Evolutionary conservation across 2,888 invertebrate species (phyloP).

Genomic region (Cephus rjabovi): DNA sequence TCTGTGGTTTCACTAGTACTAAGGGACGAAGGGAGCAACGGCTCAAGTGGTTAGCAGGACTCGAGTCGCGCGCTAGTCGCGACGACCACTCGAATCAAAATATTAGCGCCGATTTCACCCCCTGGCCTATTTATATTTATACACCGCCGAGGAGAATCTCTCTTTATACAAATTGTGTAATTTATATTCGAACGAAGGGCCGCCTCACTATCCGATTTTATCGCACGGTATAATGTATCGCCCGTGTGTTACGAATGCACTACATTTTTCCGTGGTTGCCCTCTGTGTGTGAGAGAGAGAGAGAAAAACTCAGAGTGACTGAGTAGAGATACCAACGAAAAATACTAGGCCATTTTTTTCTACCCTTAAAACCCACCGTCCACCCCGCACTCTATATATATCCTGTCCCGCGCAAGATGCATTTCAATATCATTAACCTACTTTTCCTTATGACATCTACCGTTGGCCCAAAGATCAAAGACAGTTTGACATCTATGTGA

Average conservation of each 20-base stretch:
- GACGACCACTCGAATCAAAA: background rate
- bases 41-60: too few relatives aligned
- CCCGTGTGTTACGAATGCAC: constrained; percentile 23
- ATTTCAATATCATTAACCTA: constrained; percentile 26
- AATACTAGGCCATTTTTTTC: constrained; percentile 4
- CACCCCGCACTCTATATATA: too few relatives aligned
- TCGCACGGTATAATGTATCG: constrained; percentile 18
- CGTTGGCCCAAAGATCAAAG: too few relatives aligned
- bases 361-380: background rate
- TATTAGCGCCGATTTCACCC: background rate
- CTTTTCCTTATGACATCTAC: background rate
- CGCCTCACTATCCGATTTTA: constrained; percentile 29
- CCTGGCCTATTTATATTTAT: background rate
- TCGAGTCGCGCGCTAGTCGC: background rate
- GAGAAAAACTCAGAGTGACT: background rate
- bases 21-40: too few relatives aligned
- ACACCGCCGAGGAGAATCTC: background rate
- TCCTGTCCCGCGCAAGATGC: constrained; percentile 10
- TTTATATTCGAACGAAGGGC: constrained; percentile 28
- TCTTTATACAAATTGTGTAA: constrained; percentile 46
- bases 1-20: too few relatives aligned
- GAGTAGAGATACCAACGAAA: constrained; percentile 2
- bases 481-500: too few relatives aligned
- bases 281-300: background rate
- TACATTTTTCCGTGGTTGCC: constrained; percentile 15